Evolutionary conservation across 2,888 invertebrate genomes (phyloP), one percentile per base, ranked within the genome.

Genomic region (Orthonevra nobilis): DNA sequence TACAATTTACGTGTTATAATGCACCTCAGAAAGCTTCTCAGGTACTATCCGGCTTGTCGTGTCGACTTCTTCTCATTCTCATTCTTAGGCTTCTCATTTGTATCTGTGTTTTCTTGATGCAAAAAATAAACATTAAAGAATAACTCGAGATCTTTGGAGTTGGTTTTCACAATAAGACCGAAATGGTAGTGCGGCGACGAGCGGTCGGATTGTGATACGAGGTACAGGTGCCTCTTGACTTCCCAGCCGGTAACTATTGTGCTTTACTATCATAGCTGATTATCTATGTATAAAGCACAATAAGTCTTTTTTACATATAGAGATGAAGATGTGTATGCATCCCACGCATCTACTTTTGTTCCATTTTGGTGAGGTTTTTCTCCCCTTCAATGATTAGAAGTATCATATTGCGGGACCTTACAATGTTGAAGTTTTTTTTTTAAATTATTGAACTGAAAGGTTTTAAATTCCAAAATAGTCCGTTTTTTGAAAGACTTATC

Each of bases 1-100:
- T 63, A 75, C 75, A 69, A 42, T 75, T 69, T 75, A 75, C 69
- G 75, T 75, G 75, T 69, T 75, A 75, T 34, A 69, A 69, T 75
- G 69, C 75, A 69, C 63, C 69, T 63, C 56, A 23, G 61, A 74
- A 68, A 68, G 61, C 61, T 75, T 68, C 52, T 66, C 17, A 52
- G 30, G 28, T 34, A 26, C 28, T n/a, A n/a, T n/a, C 23, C 23
- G 23, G 23, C 23, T 23, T 23, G 38, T 38, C 15, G 5, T 40
- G 38, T 44, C 10, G n/a, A n/a, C n/a, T n/a, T n/a, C n/a, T n/a
- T n/a, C n/a, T n/a, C n/a, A n/a, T n/a, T n/a, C n/a, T n/a, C n/a
- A n/a, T 32, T 9, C 32, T 10, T 52, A 36, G 32, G 46, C 36
- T 56, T 48, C 56, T 34, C 28, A 19, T 48, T 48, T 44, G 26